Evolutionary conservation across 2,113 vertebrate species (phyloP).

Genomic region (Prochilodus magdalenae): DNA sequence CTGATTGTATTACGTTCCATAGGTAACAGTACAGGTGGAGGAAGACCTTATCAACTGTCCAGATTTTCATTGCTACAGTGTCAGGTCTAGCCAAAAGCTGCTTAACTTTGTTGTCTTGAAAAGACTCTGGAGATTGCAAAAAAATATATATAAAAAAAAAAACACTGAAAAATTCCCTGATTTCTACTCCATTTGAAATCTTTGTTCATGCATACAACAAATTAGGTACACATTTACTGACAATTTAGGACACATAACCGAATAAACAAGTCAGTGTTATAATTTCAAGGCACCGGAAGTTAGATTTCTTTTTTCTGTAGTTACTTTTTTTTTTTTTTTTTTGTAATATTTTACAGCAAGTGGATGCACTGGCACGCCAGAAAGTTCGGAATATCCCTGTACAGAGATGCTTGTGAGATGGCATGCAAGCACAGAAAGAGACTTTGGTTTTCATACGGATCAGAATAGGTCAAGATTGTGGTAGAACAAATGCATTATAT

Average conservation of each 20-base stretch:
- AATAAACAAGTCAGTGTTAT: constrained; percentile 50
- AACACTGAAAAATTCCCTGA: constrained; percentile 46
- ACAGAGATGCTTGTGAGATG: constrained; percentile 16
- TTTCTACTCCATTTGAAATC: constrained; percentile 48
- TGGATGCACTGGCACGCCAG: constrained; percentile 25
- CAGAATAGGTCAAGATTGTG: neutral
- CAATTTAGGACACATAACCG: constrained; percentile 34
- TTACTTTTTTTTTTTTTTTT: neutral
- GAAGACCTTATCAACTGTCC: constrained; percentile 38
- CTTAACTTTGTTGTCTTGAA: constrained; percentile 23
- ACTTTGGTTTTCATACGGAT: constrained; percentile 58
- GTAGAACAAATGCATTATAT: constrained; percentile 11
- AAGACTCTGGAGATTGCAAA: constrained; percentile 1
- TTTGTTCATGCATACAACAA: constrained; percentile 58
- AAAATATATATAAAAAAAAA: neutral
- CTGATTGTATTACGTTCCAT: constrained; percentile 6
- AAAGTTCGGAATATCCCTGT: constrained; percentile 15
- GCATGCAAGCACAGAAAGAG: constrained; percentile 45
- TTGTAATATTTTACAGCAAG: constrained; percentile 27
- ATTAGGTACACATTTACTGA: constrained; percentile 40
- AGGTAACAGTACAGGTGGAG: constrained; percentile 52
- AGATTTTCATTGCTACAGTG: constrained; percentile 32
- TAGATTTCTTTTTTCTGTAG: neutral
- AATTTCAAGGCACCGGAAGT: constrained; percentile 67
- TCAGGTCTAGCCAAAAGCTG: constrained; percentile 47